Percentiles rank a stretch among this genome's conserved stretches.
Evolutionary conservation across 2,888 invertebrate genomes (phyloP).

Genomic region (Chloroclystis v-ata): DNA sequence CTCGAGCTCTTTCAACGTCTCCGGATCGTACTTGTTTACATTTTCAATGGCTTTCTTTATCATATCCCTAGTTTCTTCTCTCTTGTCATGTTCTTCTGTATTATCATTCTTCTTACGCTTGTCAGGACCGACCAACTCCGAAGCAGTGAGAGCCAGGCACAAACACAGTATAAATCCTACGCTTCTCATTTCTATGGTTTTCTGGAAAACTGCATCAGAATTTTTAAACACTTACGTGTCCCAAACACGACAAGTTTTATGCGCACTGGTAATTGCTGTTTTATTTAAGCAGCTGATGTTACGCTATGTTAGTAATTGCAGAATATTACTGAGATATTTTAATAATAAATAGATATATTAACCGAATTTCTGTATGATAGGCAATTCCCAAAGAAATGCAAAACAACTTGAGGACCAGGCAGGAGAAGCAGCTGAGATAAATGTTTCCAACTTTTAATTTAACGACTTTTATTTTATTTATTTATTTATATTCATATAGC

Average conservation of each 20-base stretch:
- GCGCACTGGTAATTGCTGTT: too few relatives aligned
- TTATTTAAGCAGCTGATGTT: neutral
- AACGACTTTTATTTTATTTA: too few relatives aligned
- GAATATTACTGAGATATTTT: too few relatives aligned
- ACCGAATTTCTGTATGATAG: too few relatives aligned
- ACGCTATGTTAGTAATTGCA: too few relatives aligned
- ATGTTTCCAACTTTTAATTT: too few relatives aligned
- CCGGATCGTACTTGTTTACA: constrained; percentile 39
- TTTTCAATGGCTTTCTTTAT: constrained; percentile 28
- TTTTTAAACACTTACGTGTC: constrained; percentile 61
- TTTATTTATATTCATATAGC: too few relatives aligned
- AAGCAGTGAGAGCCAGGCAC: constrained; percentile 46
- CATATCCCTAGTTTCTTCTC: constrained; percentile 1
- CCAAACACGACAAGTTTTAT: constrained; percentile 16
- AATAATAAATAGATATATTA: too few relatives aligned
- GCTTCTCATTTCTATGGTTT: constrained; percentile 42
- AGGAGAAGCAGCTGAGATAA: too few relatives aligned
- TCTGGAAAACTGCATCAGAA: constrained; percentile 32
- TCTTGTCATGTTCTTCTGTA: constrained; percentile 45
- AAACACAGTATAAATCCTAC: constrained; percentile 48
- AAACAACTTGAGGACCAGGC: too few relatives aligned
- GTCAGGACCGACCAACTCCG: constrained; percentile 62
- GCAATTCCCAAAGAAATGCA: too few relatives aligned
- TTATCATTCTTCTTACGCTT: constrained; percentile 41
- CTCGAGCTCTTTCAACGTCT: constrained; percentile 51